A percentile compares a stretch with the other conserved stretches of the same genome.
phyloP scores from a whole-genome alignment of 1,140 invertebrate genomes.

The Drosophila santomea region DNA sequence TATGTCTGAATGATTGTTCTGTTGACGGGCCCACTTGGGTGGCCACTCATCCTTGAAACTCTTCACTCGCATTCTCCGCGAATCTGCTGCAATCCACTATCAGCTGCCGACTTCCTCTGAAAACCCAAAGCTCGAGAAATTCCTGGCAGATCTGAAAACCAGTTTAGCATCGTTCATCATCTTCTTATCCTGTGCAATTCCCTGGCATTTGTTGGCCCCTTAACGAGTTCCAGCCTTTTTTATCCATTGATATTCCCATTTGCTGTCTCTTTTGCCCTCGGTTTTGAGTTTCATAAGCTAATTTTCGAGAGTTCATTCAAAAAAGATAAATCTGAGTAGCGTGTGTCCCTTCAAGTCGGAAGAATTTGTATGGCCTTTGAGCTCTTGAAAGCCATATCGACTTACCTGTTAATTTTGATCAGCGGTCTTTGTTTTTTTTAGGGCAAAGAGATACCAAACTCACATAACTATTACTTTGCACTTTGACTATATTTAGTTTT shows the following conservation, averaged over 20 bases:
- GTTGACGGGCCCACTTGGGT: constrained; percentile 39
- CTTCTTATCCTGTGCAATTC: constrained; percentile 37
- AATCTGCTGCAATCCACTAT: constrained; percentile 36
- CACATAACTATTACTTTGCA: neutral
- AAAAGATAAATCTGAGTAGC: constrained; percentile 43
- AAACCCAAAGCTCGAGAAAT: constrained; percentile 24
- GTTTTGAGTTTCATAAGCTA: constrained; percentile 48
- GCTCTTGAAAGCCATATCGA: constrained; percentile 22
- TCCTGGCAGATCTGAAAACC: constrained; percentile 32
- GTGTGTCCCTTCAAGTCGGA: constrained; percentile 40
- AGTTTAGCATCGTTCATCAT: constrained; percentile 40
- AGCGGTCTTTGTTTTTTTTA: constrained; percentile 3
- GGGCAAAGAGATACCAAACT: neutral
- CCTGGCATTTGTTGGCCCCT: constrained; percentile 33
- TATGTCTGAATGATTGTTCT: constrained; percentile 22
- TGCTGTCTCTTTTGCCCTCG: constrained; percentile 1
- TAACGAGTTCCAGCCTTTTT: constrained; percentile 31
- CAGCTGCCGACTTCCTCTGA: constrained; percentile 30
- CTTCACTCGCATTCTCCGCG: constrained; percentile 21
- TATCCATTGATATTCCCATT: constrained; percentile 33
- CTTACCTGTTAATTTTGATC: constrained; percentile 20
- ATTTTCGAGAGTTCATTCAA: constrained; percentile 44
- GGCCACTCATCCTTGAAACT: constrained; percentile 30
- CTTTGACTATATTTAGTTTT: neutral
- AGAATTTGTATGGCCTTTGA: constrained; percentile 33